phyloP scores from a whole-genome alignment of 2,888 invertebrate genomes.

The Nomada ferruginata region DNA sequence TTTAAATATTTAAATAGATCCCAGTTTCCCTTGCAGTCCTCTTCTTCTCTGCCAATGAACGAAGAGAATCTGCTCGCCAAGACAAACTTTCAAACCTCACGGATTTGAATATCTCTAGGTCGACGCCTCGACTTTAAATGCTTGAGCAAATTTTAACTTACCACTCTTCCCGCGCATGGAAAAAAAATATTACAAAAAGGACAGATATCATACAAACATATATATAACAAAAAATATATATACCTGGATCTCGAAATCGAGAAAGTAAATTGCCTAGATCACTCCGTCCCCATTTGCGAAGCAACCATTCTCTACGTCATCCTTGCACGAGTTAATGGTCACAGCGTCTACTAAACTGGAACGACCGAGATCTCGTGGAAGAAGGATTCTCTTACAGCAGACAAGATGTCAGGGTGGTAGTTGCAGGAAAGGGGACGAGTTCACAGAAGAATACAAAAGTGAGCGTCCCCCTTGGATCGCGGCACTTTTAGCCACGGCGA shows the following conservation, averaged over 20 bases:
- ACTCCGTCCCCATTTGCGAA: background rate
- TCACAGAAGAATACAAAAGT: no score
- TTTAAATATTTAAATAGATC: constrained; percentile 9
- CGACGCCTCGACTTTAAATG: background rate
- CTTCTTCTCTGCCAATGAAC: background rate
- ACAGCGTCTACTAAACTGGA: background rate
- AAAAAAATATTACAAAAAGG: background rate
- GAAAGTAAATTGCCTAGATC: constrained; percentile 28
- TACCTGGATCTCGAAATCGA: constrained; percentile 37
- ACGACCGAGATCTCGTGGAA: background rate
- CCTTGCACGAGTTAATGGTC: constrained; percentile 22
- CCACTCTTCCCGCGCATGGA: background rate
- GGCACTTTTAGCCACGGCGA: constrained; percentile 20
- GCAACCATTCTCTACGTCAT: constrained; percentile 13
- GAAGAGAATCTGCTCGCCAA: background rate
- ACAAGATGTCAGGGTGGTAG: background rate
- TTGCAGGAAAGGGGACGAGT: background rate
- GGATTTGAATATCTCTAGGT: background rate
- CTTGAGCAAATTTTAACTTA: constrained; percentile 2
- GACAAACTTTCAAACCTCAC: background rate
- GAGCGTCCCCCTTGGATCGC: constrained; percentile 36
- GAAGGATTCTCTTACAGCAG: background rate
- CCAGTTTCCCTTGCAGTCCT: background rate
- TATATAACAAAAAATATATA: background rate
- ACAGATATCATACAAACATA: no score